Evolutionary conservation across 2,797 vertebrate species (phyloP), one percentile per base, ranked within the genome.

Genomic region (Epinephelus malabaricus): DNA sequence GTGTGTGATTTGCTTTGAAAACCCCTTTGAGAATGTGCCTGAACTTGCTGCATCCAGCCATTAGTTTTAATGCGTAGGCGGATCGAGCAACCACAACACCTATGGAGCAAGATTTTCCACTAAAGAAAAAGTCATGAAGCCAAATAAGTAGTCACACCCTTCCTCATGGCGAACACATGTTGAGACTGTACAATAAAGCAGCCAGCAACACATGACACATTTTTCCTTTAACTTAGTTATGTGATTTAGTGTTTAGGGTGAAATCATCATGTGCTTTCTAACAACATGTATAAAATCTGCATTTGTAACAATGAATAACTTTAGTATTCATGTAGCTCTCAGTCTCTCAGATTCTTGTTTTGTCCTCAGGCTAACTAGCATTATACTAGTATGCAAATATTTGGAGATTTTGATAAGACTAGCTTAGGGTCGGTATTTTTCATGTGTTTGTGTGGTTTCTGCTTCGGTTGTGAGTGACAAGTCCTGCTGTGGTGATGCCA

Each of bases 1-100:
- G 67, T 82, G 86, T 73, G 47, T 78, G 67, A 23, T 81, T 66
- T 69, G 69, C 73, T 90, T 79, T 86, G 67, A 79, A 86, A 83
- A 78, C 67, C 50, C 87, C 71, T 68, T 51, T n/a, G 82, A 80
- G 82, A 80, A 78, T 63, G 74, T 71, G 75, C 43, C 78, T 78
- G 84, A 83, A 62, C 70, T 76, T 61, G 59, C 73, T 84, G 79
- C 77, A 86, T 82, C 54, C 69, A 77, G 77, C 61, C 58, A 69
- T 82, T 85, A 74, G 63, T 80, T 84, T 78, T 74, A 21, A 58
- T 70, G 69, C 45, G 79, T 86, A 82, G 85, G 79, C 81, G 88
- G 85, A 86, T 91, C 59, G 76, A 88, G 25, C 62, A 49, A 73
- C 49, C 11, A 47, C 2, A n/a, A 74, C 77, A 83, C 73, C 51